These are phyloP conservation scores for Emydura subglobosa DNA, from an alignment of 2,113 vertebrate genomes.

Conservation along the genomic window DNA sequence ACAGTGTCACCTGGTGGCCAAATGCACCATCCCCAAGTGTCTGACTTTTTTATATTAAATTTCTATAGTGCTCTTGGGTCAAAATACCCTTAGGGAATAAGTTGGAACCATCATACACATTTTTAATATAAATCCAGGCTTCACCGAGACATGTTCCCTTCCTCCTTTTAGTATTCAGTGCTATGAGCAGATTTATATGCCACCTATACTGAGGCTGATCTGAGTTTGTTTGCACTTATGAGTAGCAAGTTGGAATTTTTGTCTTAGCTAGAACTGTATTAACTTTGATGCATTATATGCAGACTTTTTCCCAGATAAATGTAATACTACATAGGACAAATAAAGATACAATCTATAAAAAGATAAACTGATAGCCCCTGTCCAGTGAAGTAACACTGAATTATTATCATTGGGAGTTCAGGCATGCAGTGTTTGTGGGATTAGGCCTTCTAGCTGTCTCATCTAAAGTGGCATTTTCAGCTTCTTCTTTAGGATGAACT, in stretches of 20 bases:
- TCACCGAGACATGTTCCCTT: neutral
- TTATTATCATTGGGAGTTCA: neutral
- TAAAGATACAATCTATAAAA: neutral
- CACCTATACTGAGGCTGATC: neutral
- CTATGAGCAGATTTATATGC: neutral
- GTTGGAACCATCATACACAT: neutral
- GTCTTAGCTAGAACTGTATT: neutral
- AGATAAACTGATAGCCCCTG: neutral
- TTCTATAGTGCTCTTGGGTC: neutral
- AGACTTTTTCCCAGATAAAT: neutral
- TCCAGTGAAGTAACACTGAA: neutral
- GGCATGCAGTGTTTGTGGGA: neutral
- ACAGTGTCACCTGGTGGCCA: slow-evolving; percentile 61
- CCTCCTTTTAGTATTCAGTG: neutral
- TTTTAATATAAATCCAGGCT: neutral
- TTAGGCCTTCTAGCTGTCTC: neutral
- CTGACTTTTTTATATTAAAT: neutral
- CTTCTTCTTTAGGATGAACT: neutral
- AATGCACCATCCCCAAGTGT: neutral
- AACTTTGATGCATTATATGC: neutral
- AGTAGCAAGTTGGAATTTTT: neutral
- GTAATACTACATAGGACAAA: neutral
- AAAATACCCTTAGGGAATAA: neutral
- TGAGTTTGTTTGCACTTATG: neutral
- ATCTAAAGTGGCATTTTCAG: neutral